phyloP scores from a whole-genome alignment of 2,888 invertebrate genomes.

The Leucania comma region DNA sequence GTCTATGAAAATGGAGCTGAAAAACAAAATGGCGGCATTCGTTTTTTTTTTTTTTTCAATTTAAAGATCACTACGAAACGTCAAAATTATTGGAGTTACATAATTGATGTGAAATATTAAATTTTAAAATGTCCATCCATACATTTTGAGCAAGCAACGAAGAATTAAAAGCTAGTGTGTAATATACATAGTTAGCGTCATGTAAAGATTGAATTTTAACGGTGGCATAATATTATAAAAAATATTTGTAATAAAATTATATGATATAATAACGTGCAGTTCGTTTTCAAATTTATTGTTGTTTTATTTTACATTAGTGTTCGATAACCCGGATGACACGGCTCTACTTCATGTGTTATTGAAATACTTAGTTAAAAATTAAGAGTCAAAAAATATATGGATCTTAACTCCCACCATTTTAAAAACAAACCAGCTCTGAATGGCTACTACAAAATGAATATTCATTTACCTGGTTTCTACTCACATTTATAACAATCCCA shows the following conservation, averaged over 20 bases:
- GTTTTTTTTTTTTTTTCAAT: not conserved
- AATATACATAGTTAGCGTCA: slow-evolving; percentile 46
- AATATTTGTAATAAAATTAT: slow-evolving; percentile 62
- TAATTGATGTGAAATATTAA: slow-evolving; percentile 3
- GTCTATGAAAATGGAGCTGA: no score
- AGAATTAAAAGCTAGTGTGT: slow-evolving; percentile 42
- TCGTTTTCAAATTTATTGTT: slow-evolving; percentile 52
- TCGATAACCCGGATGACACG: no score
- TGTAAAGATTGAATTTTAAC: slow-evolving; percentile 57
- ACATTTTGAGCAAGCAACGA: slow-evolving; percentile 61
- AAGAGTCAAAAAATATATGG: no score
- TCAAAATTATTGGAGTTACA: not conserved
- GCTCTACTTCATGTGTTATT: no score
- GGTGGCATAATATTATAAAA: slow-evolving; percentile 58
- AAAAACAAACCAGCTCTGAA: no score
- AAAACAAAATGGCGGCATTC: not conserved
- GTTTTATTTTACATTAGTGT: no score
- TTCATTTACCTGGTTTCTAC: no score
- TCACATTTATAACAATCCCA: no score
- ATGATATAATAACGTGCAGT: slow-evolving; percentile 60
- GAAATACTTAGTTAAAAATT: no score
- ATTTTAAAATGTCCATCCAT: slow-evolving; percentile 51
- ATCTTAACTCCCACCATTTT: no score
- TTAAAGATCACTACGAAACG: slow-evolving; percentile 1
- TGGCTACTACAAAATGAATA: no score